Percentiles rank a stretch among this genome's conserved stretches.
Conservation (phyloP, 2,113 vertebrate genomes). For the Arvicanthis niloticus region DNA sequence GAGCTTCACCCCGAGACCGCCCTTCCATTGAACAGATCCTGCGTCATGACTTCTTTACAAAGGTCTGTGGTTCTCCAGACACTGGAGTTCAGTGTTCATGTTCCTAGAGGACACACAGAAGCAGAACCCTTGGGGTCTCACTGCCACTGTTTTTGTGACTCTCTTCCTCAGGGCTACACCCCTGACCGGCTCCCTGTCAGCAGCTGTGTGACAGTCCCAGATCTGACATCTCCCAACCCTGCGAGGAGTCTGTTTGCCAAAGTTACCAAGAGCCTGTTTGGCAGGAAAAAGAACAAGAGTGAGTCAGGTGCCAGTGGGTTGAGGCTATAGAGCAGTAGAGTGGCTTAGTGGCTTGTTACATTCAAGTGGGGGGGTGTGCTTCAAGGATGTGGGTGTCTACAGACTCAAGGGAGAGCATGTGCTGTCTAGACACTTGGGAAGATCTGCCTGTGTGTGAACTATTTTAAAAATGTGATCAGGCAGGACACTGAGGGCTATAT, state of each 20-base stretch:
- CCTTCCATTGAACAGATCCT: constrained; percentile 96
- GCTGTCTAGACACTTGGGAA: background rate
- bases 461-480: background rate
- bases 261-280: constrained; percentile 97
- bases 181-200: constrained; percentile 95
- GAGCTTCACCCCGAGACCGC: constrained; percentile 93
- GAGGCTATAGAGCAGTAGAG: background rate
- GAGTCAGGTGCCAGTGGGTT: constrained; percentile 66
- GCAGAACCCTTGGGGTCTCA: background rate
- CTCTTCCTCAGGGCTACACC: constrained; percentile 91
- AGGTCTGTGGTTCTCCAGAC: constrained; percentile 85
- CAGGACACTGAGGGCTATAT: background rate
- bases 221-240: constrained; percentile 94
- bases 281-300: constrained; percentile 95
- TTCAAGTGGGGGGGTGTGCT: background rate
- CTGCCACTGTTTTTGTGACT: constrained; percentile 43
- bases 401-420: background rate
- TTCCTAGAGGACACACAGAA: background rate
- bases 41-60: constrained; percentile 96
- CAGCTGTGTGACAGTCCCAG: constrained; percentile 95
- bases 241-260: constrained; percentile 97
- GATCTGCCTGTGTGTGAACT: background rate
- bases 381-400: background rate
- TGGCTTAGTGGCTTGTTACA: background rate
- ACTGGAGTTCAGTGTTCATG: background rate